phyloP scores from a whole-genome alignment of 1,140 invertebrate genomes.

The Metaphire vulgaris region DNA sequence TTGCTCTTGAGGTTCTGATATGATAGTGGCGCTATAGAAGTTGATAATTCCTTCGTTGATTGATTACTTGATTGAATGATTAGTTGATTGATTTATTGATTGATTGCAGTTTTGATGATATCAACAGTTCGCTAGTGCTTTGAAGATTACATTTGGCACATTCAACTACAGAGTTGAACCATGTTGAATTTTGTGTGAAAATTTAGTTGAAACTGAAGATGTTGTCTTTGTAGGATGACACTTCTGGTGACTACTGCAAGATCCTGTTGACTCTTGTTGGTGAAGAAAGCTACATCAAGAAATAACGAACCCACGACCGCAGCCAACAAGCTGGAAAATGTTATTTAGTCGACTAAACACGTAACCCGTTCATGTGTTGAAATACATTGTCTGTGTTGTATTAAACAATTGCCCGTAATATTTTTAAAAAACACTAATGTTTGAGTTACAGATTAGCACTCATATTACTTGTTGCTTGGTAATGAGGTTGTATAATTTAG shows the following conservation, averaged over 20 bases:
- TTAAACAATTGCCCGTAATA: no score
- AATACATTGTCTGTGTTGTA: no score
- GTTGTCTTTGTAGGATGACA: conserved; percentile 38
- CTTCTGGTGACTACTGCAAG: conserved; percentile 44
- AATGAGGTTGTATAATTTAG: no score
- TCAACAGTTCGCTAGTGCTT: neutral
- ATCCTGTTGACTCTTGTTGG: conserved; percentile 40
- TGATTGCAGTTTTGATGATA: neutral
- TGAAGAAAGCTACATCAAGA: conserved; percentile 22
- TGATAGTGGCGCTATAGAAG: no score
- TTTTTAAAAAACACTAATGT: no score
- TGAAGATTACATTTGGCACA: neutral
- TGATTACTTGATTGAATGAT: neutral
- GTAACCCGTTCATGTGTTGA: no score
- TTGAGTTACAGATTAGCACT: no score
- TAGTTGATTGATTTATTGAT: neutral
- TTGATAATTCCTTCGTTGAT: neutral
- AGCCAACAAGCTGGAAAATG: no score
- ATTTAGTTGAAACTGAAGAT: neutral
- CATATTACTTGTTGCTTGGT: no score
- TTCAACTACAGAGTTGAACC: neutral
- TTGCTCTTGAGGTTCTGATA: no score
- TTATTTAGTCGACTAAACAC: no score
- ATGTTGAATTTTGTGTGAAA: neutral
- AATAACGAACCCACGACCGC: no score